These are phyloP conservation scores for Trigoniulus corallinus DNA, from an alignment of 1,140 invertebrate species.

Conservation along the genomic window DNA sequence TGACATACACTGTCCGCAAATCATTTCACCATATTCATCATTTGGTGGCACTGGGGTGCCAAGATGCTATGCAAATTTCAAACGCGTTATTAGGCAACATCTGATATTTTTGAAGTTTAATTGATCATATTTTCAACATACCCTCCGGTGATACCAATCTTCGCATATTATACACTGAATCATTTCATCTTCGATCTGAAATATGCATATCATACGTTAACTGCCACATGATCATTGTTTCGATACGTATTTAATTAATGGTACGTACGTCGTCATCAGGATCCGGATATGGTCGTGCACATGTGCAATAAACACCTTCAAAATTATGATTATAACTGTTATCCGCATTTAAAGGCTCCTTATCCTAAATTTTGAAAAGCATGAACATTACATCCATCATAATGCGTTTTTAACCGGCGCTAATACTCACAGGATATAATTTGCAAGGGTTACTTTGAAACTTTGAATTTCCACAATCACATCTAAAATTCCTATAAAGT, in stretches of 20 bases:
- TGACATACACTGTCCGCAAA: slow-evolving; percentile 40
- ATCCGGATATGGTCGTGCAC: slow-evolving; percentile 89
- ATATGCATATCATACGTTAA: background rate
- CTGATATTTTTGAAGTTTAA: background rate
- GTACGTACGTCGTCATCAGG: slow-evolving; percentile 46
- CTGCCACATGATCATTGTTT: background rate
- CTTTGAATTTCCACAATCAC: slow-evolving; percentile 89
- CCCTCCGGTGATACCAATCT: slow-evolving; percentile 85
- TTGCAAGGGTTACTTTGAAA: slow-evolving; percentile 32
- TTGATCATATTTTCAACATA: slow-evolving; percentile 16
- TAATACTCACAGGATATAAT: slow-evolving; percentile 6
- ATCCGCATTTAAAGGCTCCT: slow-evolving; percentile 44
- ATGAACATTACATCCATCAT: background rate
- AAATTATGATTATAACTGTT: slow-evolving; percentile 96
- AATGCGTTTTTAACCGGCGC: slow-evolving; percentile 1
- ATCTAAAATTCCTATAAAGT: slow-evolving; percentile 59
- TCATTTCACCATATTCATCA: slow-evolving; percentile 53
- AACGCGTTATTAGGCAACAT: background rate
- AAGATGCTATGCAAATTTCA: slow-evolving; percentile 40
- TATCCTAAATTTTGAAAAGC: slow-evolving; percentile 30
- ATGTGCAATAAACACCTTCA: slow-evolving; percentile 77
- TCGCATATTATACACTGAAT: slow-evolving; percentile 93
- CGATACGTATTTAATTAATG: background rate
- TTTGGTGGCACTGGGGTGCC: slow-evolving; percentile 30
- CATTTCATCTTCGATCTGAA: slow-evolving; percentile 65